These are phyloP conservation scores for Stramonita haemastoma DNA, from an alignment of 2,888 invertebrate species.

Conservation along the genomic window DNA sequence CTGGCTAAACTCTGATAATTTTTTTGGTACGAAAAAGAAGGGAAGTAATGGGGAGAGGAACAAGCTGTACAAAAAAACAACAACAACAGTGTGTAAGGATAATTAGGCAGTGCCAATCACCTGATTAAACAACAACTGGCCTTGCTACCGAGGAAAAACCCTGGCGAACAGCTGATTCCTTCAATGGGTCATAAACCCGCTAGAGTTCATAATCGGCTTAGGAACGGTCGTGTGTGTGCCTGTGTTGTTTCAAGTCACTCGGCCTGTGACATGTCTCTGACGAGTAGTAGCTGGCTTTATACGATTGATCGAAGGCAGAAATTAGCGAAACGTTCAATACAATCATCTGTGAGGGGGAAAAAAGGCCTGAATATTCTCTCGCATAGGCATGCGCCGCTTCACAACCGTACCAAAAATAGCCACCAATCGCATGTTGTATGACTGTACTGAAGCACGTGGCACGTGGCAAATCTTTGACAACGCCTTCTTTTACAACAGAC, in stretches of 20 bases:
- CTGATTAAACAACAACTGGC: not conserved
- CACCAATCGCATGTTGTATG: not conserved
- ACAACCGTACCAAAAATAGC: conserved; percentile 15
- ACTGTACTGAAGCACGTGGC: conserved; percentile 2
- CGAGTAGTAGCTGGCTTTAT: not conserved
- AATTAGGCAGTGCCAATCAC: not conserved
- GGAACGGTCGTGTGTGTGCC: not conserved
- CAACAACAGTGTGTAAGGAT: no score
- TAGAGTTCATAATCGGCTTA: not conserved
- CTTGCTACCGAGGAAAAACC: no score
- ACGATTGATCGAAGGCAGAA: no score
- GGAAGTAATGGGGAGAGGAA: no score
- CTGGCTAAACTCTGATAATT: no score
- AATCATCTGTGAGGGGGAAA: no score
- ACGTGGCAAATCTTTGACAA: not conserved
- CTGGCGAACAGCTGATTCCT: not conserved
- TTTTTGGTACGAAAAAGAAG: no score
- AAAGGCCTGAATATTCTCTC: no score
- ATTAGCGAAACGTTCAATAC: no score
- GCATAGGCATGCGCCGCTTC: not conserved
- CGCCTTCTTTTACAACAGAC: not conserved
- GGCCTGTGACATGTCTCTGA: not conserved
- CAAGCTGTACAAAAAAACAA: no score
- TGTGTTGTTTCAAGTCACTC: not conserved
- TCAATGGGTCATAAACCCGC: not conserved